Evolutionary conservation across 2,797 vertebrate species (phyloP).

Genomic region (Darevskia nairensis): DNA sequence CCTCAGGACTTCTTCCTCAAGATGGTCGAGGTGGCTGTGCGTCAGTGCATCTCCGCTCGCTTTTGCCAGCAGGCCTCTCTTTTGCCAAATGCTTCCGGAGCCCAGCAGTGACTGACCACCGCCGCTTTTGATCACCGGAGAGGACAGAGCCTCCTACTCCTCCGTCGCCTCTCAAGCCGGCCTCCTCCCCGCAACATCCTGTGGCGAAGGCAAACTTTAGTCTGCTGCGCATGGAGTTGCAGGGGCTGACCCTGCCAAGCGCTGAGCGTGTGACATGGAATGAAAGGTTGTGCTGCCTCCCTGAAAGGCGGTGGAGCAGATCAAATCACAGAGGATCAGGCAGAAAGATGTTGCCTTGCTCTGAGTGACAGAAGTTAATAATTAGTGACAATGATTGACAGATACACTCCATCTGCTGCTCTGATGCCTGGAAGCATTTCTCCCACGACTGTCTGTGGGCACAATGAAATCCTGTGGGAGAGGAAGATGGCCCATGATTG

Average conservation of each 20-base stretch:
- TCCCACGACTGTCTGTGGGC: slow-evolving; percentile 92
- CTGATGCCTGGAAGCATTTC: slow-evolving; percentile 91
- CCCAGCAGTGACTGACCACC: not conserved
- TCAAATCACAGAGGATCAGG: slow-evolving; percentile 88
- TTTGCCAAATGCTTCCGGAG: not conserved
- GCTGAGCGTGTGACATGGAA: slow-evolving; percentile 79
- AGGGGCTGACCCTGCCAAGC: slow-evolving; percentile 86
- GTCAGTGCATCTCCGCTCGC: not conserved
- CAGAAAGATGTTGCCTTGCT: slow-evolving; percentile 86
- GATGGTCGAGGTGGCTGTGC: not conserved
- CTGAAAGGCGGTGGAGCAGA: slow-evolving; percentile 88
- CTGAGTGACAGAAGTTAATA: slow-evolving; percentile 99
- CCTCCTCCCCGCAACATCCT: fast-evolving
- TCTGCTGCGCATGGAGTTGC: slow-evolving; percentile 25
- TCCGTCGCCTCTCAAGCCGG: fast-evolving
- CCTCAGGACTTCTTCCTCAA: not conserved
- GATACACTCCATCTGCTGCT: slow-evolving; percentile 94
- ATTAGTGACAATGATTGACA: slow-evolving; percentile 99
- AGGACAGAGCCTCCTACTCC: not conserved
- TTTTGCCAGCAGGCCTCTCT: too few relatives aligned
- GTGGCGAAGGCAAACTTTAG: slow-evolving; percentile 13
- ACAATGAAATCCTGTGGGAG: slow-evolving; percentile 96
- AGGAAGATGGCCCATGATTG: slow-evolving; percentile 90
- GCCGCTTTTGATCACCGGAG: not conserved
- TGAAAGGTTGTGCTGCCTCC: slow-evolving; percentile 87